Evolutionary conservation across 1,140 invertebrate genomes (phyloP).

Genomic region (Lepidurus apus): DNA sequence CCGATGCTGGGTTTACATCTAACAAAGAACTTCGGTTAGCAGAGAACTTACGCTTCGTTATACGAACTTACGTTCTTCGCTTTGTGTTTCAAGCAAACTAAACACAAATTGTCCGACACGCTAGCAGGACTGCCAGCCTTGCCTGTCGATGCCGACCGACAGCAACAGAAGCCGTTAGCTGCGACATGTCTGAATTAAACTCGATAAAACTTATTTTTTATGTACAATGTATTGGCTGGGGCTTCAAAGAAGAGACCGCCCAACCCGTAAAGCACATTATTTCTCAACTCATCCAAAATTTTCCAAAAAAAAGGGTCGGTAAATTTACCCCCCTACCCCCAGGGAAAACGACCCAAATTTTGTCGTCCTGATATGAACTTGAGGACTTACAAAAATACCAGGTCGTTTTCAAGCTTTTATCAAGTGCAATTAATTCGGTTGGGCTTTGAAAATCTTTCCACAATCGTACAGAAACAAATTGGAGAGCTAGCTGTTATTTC

Average conservation of each 20-base stretch:
- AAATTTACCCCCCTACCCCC: background rate
- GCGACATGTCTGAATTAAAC: background rate
- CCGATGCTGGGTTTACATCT: too few species aligned
- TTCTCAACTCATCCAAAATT: background rate
- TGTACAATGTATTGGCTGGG: constrained; percentile 9
- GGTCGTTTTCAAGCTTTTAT: background rate
- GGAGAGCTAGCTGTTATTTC: background rate
- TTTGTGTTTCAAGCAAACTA: too few species aligned
- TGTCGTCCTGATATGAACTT: background rate
- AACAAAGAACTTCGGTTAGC: too few species aligned
- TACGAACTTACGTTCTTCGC: too few species aligned
- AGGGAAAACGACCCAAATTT: background rate
- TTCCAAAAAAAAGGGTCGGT: background rate
- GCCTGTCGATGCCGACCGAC: too few species aligned
- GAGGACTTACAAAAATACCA: background rate
- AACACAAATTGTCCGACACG: too few species aligned
- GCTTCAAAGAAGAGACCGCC: background rate
- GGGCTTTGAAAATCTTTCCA: background rate
- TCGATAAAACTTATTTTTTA: background rate
- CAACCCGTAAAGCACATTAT: background rate
- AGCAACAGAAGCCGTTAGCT: too few species aligned
- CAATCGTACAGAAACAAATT: background rate
- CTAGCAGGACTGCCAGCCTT: too few species aligned
- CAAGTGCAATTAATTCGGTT: background rate
- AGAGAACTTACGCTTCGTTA: too few species aligned